These are phyloP conservation scores for Nymphalis io DNA, from an alignment of 1,140 invertebrate genomes.

Conservation along the genomic window DNA sequence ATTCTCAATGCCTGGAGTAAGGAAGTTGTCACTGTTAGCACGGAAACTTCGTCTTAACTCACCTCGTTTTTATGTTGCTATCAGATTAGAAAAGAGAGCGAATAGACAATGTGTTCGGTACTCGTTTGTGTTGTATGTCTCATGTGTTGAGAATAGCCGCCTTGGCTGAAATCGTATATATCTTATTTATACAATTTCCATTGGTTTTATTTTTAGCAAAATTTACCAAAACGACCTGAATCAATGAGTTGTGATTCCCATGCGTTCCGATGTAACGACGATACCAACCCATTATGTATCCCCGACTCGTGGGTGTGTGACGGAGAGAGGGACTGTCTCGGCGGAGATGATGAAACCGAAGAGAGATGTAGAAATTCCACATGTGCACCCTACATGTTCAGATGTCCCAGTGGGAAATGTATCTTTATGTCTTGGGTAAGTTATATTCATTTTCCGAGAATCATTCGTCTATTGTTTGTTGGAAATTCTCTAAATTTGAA, in stretches of 20 bases:
- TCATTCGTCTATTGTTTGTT: neutral
- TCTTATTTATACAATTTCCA: no score
- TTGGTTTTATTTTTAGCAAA: conserved; percentile 34
- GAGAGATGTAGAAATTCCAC: conserved; percentile 72
- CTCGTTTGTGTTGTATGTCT: no score
- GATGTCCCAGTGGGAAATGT: conserved; percentile 82
- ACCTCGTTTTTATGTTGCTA: no score
- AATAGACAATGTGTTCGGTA: no score
- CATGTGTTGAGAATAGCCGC: no score
- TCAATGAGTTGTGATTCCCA: conserved; percentile 58
- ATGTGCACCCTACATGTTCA: conserved; percentile 81
- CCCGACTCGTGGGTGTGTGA: conserved; percentile 87
- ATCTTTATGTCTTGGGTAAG: conserved; percentile 79
- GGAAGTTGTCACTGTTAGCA: no score
- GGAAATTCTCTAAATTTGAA: no score
- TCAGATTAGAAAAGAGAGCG: no score
- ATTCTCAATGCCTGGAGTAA: no score
- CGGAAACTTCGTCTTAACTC: no score
- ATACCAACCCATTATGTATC: conserved; percentile 84
- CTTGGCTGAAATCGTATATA: no score
- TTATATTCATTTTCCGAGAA: conserved; percentile 1
- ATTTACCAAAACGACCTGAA: conserved; percentile 51
- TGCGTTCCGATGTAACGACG: conserved; percentile 82
- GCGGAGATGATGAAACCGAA: conserved; percentile 85
- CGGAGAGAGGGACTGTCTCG: conserved; percentile 86